Conservation (phyloP, 2,797 vertebrate species). For the Melopsittacus undulatus region DNA sequence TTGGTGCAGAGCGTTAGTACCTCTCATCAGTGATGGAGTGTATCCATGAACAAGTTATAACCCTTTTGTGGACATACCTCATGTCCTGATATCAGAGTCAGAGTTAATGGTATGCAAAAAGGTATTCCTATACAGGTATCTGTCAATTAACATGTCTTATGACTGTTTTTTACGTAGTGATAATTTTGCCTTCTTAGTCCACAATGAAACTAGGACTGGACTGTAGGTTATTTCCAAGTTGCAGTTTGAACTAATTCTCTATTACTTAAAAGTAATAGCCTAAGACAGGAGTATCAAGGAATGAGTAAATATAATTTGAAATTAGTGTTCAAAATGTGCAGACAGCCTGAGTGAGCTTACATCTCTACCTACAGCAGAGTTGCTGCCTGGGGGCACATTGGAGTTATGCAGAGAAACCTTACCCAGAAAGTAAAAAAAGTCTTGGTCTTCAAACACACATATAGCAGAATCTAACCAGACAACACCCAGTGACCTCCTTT, state of each 20-base stretch:
- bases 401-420: background rate
- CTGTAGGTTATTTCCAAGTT: background rate
- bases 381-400: background rate
- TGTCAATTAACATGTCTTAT: background rate
- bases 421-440: background rate
- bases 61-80: rapidly evolving
- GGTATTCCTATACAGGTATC: background rate
- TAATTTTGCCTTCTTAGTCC: background rate
- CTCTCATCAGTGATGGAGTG: background rate
- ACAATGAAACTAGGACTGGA: background rate
- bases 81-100: background rate
- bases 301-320: background rate
- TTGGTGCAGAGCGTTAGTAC: background rate
- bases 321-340: background rate
- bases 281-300: background rate
- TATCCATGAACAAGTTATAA: background rate
- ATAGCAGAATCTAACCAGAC: background rate
- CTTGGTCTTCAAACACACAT: background rate
- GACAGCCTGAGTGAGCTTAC: background rate
- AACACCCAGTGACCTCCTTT: background rate
- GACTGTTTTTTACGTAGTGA: background rate
- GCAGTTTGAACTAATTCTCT: background rate
- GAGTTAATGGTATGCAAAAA: background rate
- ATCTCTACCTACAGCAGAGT: background rate
- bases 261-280: background rate